Base-by-base conservation (phyloP, 1,140 invertebrate species). In the Diorhabda sublineata region DNA sequence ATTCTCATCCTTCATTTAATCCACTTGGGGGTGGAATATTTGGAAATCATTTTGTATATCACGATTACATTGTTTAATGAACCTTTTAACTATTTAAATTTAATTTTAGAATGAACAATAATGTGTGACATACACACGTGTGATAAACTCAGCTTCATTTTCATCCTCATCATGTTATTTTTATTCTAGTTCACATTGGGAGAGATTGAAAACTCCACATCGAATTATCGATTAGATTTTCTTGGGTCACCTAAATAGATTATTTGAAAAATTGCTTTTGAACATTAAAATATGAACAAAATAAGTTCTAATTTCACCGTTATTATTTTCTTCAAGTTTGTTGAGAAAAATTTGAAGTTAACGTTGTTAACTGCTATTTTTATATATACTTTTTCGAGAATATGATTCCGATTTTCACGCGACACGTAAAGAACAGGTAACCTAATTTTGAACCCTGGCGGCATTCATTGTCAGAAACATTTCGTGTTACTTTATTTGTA, bases 391-490 rank as follows among this genome's bases (percentile, higher is more conserved):
- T 8, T 52, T 52, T 45, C 64, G 7, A 58, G 64, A 65, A 65
- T 65, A 52, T 65, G 64, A 52, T 65, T 65, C 64, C 47, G 42
- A 65, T 65, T 65, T 65, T 45, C 64, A 65, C 47, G 45, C 7
- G 3, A 65, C 64, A 65, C 64, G 64, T 65, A 65, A 44, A 52
- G 47, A 58, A 57, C 47, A 58, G 64, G 64, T 65, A 65, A 65
- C 64, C 64, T 65, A 65, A 65, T 65, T 65, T 58, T 45, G 64
- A 56, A 8, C 6, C 47, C 47, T n/a, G 47, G 42, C 47, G 56
- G 58, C 42, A 52, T 58, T 45, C 64, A 45, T 42, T 11, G 62
- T 45, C 52, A 3, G 4, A 45, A 45, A 11, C 45, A 45, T 26
- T 26, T 11, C 62, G 62, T 42, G 62, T 41, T 45, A 45, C 45